Evolutionary conservation across 2,113 vertebrate species (phyloP), one percentile per base, ranked within the genome.

Genomic region (Malurus melanocephalus): DNA sequence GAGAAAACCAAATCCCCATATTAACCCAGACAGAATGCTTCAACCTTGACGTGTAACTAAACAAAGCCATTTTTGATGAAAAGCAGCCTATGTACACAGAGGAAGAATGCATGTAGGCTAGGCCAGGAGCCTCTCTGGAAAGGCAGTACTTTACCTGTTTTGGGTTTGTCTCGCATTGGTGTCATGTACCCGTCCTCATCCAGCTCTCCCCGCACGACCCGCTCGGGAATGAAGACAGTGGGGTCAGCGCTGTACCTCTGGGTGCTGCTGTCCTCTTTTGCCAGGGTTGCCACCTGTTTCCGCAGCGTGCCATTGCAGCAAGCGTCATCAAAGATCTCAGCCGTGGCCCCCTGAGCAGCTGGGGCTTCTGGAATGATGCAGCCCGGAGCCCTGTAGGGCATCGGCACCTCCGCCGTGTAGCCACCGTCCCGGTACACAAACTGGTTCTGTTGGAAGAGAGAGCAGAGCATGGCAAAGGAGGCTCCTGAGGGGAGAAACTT

Each of bases 191-290:
- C 98, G 1, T 99, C 99, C 95, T 99, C 98, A 35, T 99, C 98
- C 43, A 98, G 97, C 77, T 98, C 98, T 42, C 97, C 98, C 51
- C 98, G 96, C 57, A 97, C 83, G 2, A 87, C 96, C 35, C 98
- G 97, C 67, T 99, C 99, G 0, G 98, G 97, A 17, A 98, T 96
- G 92, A 99, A 99, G 80, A 98, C 97, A 0, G 99, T 99, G 80
- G 99, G 99, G 88, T 99, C 99, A 0, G 99, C 98, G 10, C 98
- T 99, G 97, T 99, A 99, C 55, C 99, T 97, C 96, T 99, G 99
- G 24, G 98, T 97, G 78, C 97, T 98, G 83, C 97, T 98, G 83
- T 99, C 99, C 69, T 99, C 98, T 38, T 55, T 96, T 67, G 56
- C 92, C n/a, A 96, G 97, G 76, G 95, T 94, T 48, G 95, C 88